phyloP scores from a whole-genome alignment of 53 echinoderm and acorn worm species.

The Hippasteria phrygiana region DNA sequence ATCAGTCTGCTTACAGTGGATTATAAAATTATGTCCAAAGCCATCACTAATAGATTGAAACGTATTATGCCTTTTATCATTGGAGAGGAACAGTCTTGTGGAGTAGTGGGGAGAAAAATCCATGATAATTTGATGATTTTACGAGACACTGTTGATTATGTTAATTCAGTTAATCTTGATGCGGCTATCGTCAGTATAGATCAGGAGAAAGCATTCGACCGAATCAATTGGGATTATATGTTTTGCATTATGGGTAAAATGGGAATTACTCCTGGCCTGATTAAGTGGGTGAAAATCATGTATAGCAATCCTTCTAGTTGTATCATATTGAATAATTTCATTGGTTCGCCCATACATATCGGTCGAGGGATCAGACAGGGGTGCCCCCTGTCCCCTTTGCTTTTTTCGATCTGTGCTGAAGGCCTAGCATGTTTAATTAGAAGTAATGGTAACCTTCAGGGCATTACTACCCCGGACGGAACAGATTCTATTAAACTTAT shows the following conservation, averaged over 20 bases:
- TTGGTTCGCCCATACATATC: background rate
- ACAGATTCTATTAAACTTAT: background rate
- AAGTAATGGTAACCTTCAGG: too few relatives aligned
- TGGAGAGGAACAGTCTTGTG: conserved; percentile 26
- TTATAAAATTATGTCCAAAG: conserved; percentile 39
- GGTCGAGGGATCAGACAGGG: background rate
- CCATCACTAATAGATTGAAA: conserved; percentile 13
- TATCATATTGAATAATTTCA: conserved; percentile 8
- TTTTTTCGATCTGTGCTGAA: background rate
- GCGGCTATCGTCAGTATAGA: background rate
- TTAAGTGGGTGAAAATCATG: conserved; percentile 10
- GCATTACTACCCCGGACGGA: background rate
- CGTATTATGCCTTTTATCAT: background rate
- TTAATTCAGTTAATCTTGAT: background rate
- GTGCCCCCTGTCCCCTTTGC: background rate
- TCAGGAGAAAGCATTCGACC: conserved; percentile 26
- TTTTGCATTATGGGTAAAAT: background rate
- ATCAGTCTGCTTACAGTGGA: conserved; percentile 24
- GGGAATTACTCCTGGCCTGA: background rate
- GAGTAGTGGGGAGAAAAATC: conserved; percentile 1
- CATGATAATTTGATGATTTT: conserved; percentile 29
- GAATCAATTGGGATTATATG: conserved; percentile 21
- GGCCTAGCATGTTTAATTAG: too few relatives aligned
- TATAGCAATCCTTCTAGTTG: conserved; percentile 1
- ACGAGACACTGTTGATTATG: background rate